phyloP scores from a whole-genome alignment of 1,140 invertebrate genomes.

The Aphis gossypii region DNA sequence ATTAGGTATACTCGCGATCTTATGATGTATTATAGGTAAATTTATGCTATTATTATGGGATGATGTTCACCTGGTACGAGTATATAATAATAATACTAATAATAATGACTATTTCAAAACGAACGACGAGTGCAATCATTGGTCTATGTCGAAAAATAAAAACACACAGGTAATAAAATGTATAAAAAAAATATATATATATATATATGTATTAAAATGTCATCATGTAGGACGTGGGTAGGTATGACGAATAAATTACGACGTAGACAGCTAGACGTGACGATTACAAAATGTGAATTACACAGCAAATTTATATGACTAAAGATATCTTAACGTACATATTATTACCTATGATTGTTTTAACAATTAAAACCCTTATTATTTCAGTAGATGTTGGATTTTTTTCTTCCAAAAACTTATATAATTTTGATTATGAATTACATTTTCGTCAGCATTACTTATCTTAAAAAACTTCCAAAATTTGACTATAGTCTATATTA shows the following conservation, averaged over 20 bases:
- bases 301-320: background rate
- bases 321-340: background rate
- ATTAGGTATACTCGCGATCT: background rate
- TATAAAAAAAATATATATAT: background rate
- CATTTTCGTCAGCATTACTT: too few relatives aligned
- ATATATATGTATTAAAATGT: background rate
- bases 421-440: too few relatives aligned
- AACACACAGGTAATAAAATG: background rate
- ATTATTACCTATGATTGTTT: background rate
- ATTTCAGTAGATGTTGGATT: too few relatives aligned
- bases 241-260: background rate
- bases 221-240: background rate
- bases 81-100: background rate
- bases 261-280: background rate
- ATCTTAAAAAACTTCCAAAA: too few relatives aligned
- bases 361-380: too few relatives aligned
- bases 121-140: background rate
- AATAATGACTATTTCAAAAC: slow-evolving; percentile 4
- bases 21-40: background rate
- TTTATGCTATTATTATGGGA: background rate
- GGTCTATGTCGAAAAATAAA: background rate
- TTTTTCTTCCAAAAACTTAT: too few relatives aligned
- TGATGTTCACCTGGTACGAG: background rate
- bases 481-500: too few relatives aligned
- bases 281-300: background rate